phyloP scores from a whole-genome alignment of 1,140 invertebrate species.

The Heliconius congener region DNA sequence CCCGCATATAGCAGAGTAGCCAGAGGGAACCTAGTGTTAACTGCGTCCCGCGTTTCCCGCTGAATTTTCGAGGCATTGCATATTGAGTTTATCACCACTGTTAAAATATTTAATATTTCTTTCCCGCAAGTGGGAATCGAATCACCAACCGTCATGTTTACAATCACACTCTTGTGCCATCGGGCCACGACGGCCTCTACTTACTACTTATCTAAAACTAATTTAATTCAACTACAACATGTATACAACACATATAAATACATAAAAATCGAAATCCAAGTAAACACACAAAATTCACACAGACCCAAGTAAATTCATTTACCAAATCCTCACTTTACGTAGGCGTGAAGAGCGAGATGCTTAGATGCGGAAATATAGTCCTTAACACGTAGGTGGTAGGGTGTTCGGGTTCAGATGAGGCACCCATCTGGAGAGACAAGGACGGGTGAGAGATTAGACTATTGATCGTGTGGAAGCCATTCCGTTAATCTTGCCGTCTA shows the following conservation, averaged over 20 bases:
- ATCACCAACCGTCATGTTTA: no score
- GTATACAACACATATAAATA: neutral
- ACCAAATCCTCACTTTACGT: constrained; percentile 9
- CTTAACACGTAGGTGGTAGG: constrained; percentile 17
- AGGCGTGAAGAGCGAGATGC: constrained; percentile 14
- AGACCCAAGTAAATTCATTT: neutral
- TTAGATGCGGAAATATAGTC: neutral
- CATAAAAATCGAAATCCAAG: neutral
- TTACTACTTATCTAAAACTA: no score
- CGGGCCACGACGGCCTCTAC: no score
- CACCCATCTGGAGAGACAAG: constrained; percentile 32
- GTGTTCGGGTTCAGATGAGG: constrained; percentile 25
- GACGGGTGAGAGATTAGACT: constrained; percentile 37
- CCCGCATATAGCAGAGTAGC: no score
- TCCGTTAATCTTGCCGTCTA: constrained; percentile 38
- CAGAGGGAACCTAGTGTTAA: no score
- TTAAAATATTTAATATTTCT: no score
- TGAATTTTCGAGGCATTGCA: no score
- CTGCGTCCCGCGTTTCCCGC: no score
- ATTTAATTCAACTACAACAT: no score
- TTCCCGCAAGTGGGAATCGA: no score
- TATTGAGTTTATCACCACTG: no score
- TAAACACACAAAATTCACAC: neutral
- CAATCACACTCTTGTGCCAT: no score
- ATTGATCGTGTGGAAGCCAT: constrained; percentile 40